These are phyloP conservation scores for Diploptera punctata DNA, from an alignment of 2,888 invertebrate genomes.

Conservation along the genomic window DNA sequence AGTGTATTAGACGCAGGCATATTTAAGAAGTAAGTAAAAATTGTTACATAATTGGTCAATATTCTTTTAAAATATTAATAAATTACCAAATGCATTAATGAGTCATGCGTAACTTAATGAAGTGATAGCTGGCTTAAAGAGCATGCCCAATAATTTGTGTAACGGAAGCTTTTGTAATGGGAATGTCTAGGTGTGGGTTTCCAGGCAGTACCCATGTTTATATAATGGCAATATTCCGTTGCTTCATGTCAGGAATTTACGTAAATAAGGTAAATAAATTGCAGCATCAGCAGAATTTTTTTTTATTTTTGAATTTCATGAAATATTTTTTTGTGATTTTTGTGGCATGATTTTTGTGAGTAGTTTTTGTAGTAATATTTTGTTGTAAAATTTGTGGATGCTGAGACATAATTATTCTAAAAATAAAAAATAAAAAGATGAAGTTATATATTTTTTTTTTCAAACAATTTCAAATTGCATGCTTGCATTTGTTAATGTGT, in stretches of 20 bases:
- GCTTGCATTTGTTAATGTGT: slow-evolving; percentile 45
- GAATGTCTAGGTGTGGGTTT: slow-evolving; percentile 42
- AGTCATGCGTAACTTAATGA: slow-evolving; percentile 28
- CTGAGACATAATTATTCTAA: slow-evolving; percentile 35
- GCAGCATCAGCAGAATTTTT: slow-evolving; percentile 29
- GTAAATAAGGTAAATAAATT: slow-evolving; percentile 24
- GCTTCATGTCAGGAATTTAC: slow-evolving; percentile 29
- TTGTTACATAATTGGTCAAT: slow-evolving; percentile 28
- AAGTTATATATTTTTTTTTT: slow-evolving; percentile 27
- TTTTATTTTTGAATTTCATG: slow-evolving; percentile 35
- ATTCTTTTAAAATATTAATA: slow-evolving; percentile 27
- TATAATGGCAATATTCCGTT: slow-evolving; percentile 18
- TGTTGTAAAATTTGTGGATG: slow-evolving; percentile 43
- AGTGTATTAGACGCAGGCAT: slow-evolving; percentile 35
- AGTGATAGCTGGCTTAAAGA: slow-evolving; percentile 38
- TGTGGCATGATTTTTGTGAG: slow-evolving; percentile 43
- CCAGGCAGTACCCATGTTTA: slow-evolving; percentile 21
- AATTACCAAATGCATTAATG: slow-evolving; percentile 21
- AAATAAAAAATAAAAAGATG: slow-evolving; percentile 19
- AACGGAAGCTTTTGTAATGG: slow-evolving; percentile 38
- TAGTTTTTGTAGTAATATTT: slow-evolving; percentile 44
- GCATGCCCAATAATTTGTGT: slow-evolving; percentile 42
- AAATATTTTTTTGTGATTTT: slow-evolving; percentile 41
- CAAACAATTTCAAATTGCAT: slow-evolving; percentile 42
- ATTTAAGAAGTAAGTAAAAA: slow-evolving; percentile 29